These are phyloP conservation scores for Penaeus chinensis DNA, from an alignment of 1,140 invertebrate genomes.

Conservation along the genomic window DNA sequence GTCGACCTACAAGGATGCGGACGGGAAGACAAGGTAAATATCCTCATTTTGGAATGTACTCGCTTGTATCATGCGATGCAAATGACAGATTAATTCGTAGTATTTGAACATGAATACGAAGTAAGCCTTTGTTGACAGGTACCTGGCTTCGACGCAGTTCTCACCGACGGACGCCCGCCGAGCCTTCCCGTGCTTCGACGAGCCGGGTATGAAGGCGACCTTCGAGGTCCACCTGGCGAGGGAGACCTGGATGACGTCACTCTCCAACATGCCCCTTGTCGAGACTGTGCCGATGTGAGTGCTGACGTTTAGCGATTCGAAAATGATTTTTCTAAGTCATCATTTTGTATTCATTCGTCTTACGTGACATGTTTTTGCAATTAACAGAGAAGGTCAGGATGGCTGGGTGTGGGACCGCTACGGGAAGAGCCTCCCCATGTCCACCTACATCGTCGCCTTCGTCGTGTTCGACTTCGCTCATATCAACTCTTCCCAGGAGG, in stretches of 20 bases:
- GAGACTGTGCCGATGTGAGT: slow-evolving; percentile 7
- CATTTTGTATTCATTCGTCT: slow-evolving; percentile 65
- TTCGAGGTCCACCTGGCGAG: slow-evolving; percentile 82
- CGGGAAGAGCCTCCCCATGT: slow-evolving; percentile 72
- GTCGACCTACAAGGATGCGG: slow-evolving; percentile 36
- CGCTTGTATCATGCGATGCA: too few relatives aligned
- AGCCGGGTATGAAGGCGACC: slow-evolving; percentile 75
- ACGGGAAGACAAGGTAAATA: slow-evolving; percentile 28
- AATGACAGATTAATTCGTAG: not conserved
- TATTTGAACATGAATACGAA: not conserved
- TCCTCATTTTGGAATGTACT: too few relatives aligned
- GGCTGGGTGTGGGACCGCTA: slow-evolving; percentile 70
- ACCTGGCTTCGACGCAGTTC: slow-evolving; percentile 75
- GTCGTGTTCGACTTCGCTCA: slow-evolving; percentile 76
- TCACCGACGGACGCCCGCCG: slow-evolving; percentile 86
- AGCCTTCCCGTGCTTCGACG: slow-evolving; percentile 96
- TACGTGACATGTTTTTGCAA: slow-evolving; percentile 72
- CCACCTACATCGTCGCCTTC: slow-evolving; percentile 84
- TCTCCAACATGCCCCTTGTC: slow-evolving; percentile 85
- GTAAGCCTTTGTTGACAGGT: not conserved
- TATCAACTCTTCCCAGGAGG: not conserved
- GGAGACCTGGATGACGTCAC: slow-evolving; percentile 74
- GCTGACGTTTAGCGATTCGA: too few relatives aligned
- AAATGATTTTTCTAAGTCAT: too few relatives aligned
- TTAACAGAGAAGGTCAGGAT: slow-evolving; percentile 54